These are phyloP conservation scores for Phortica variegata DNA, from an alignment of 1,140 invertebrate species.

Conservation along the genomic window DNA sequence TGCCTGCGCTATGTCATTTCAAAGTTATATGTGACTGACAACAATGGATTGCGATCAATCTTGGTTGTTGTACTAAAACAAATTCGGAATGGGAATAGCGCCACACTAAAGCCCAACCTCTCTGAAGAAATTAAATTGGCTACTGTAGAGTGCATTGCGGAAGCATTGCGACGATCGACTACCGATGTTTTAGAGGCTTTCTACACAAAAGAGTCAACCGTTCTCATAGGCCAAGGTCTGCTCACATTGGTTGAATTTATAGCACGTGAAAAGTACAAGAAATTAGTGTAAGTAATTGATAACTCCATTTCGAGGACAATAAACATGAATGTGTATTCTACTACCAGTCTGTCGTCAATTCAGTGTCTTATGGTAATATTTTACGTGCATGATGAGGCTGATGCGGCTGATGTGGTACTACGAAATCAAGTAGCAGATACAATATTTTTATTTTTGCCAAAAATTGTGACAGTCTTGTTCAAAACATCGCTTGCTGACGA, in stretches of 20 bases:
- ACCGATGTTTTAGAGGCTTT: slow-evolving; percentile 44
- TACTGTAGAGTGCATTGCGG: slow-evolving; percentile 30
- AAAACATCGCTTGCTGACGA: slow-evolving; percentile 38
- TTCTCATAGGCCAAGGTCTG: slow-evolving; percentile 39
- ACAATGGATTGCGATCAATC: slow-evolving; percentile 38
- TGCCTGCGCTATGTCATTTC: slow-evolving; percentile 36
- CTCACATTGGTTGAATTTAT: slow-evolving; percentile 38
- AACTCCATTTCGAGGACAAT: neutral
- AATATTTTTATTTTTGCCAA: slow-evolving; percentile 45
- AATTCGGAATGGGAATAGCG: slow-evolving; percentile 27
- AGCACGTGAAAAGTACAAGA: slow-evolving; percentile 37
- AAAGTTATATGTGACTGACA: slow-evolving; percentile 31
- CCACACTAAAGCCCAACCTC: slow-evolving; percentile 23
- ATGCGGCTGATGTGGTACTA: slow-evolving; percentile 43
- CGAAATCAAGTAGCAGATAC: slow-evolving; percentile 46
- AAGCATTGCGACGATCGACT: slow-evolving; percentile 27
- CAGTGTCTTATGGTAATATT: slow-evolving; percentile 41
- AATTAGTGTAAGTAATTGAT: slow-evolving; percentile 26
- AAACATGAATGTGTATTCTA: slow-evolving; percentile 1
- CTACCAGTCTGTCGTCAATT: slow-evolving; percentile 14
- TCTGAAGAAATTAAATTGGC: slow-evolving; percentile 53
- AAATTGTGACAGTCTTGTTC: slow-evolving; percentile 39
- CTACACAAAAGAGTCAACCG: slow-evolving; percentile 25
- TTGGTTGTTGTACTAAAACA: slow-evolving; percentile 41
- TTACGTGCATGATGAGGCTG: slow-evolving; percentile 46